Percentiles rank a stretch among this genome's conserved stretches.
Evolutionary conservation across 2,113 vertebrate genomes (phyloP).

Genomic region (Corydoras sp.): DNA sequence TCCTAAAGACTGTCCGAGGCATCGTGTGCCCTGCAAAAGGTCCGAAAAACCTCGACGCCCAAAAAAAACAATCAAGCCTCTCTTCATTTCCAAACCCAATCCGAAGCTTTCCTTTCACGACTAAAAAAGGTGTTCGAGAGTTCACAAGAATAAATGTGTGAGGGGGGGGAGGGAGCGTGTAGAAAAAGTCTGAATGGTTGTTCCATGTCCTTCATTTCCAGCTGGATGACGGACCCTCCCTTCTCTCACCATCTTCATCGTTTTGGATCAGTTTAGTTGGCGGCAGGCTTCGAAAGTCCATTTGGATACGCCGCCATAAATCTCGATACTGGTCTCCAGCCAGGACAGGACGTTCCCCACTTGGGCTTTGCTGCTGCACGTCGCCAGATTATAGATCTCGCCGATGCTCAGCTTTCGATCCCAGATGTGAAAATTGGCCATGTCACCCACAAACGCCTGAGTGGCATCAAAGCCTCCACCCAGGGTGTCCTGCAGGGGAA

Average conservation of each 20-base stretch:
- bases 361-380: conserved; percentile 88
- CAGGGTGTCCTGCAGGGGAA: conserved; percentile 79
- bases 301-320: conserved; percentile 92
- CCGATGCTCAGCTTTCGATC: conserved; percentile 86
- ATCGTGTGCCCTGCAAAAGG: conserved; percentile 23
- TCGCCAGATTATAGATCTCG: conserved; percentile 90
- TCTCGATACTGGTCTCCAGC: conserved; percentile 86
- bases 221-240: conserved; percentile 44
- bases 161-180: no score
- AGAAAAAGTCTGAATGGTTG: conserved; percentile 7
- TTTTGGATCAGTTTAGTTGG: conserved; percentile 55
- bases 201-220: conserved; percentile 36
- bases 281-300: conserved; percentile 97
- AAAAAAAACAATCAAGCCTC: conserved; percentile 5
- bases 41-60: conserved; percentile 13
- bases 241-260: conserved; percentile 4
- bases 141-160: no score
- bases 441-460: conserved; percentile 92
- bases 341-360: conserved; percentile 92
- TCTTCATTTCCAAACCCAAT: background rate
- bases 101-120: no score
- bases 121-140: no score
- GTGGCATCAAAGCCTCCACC: conserved; percentile 96
- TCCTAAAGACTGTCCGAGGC: conserved; percentile 15
- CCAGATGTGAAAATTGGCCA: conserved; percentile 98